Percentiles rank a stretch among this genome's conserved stretches.
These are phyloP conservation scores for Pimephales promelas DNA, from an alignment of 2,113 vertebrate species.

Conservation along the genomic window DNA sequence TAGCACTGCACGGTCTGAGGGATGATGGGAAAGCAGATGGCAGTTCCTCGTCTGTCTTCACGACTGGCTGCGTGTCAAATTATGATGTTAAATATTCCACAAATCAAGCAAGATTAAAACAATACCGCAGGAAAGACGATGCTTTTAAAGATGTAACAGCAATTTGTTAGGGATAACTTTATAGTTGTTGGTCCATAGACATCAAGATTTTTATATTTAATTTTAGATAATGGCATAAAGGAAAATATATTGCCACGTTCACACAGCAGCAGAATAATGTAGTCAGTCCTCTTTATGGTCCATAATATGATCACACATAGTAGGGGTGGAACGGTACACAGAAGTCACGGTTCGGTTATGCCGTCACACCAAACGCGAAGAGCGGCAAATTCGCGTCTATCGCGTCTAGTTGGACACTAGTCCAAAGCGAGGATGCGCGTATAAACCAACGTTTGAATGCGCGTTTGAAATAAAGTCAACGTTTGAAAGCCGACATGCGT, in stretches of 20 bases:
- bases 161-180: background rate
- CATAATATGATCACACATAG: too few relatives aligned
- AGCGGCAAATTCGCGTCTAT: too few relatives aligned
- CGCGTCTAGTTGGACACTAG: too few relatives aligned
- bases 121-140: background rate
- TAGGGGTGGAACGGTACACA: too few relatives aligned
- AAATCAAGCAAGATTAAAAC: background rate
- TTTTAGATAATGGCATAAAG: background rate
- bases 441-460: too few relatives aligned
- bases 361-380: too few relatives aligned
- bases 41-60: conserved; percentile 12
- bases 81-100: conserved; percentile 12
- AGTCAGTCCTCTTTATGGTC: too few relatives aligned
- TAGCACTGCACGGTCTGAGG: conserved; percentile 28
- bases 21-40: conserved; percentile 21
- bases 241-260: background rate
- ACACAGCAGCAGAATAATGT: too few relatives aligned
- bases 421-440: too few relatives aligned
- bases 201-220: background rate
- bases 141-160: background rate
- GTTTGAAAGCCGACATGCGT: too few relatives aligned
- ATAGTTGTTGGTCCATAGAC: background rate
- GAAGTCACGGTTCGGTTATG: too few relatives aligned
- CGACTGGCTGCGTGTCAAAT: background rate
- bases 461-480: too few relatives aligned